Evolutionary conservation across 2,888 invertebrate genomes (phyloP), one percentile per base, ranked within the genome.

Genomic region (Amblyjoppa fuscipennis): DNA sequence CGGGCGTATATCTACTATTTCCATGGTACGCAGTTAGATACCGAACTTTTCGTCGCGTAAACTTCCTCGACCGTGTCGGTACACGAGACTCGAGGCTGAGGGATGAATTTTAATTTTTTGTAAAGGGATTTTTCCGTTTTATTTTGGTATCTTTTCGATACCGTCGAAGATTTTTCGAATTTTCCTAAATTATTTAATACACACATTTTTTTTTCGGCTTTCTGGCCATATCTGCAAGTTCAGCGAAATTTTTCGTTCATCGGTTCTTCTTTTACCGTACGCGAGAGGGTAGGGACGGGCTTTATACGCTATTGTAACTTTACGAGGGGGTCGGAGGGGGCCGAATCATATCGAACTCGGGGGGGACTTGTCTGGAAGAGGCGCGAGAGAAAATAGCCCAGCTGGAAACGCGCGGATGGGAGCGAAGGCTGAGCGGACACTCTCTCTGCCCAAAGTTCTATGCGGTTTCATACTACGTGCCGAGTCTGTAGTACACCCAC

Each of bases 281-380:
- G 34, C 31, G 64, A 31, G 64, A 31, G 64, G 20, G 38, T 70
- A 49, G 56, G 31, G 75, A 28, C 20, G 51, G 70, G 74, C 56
- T 77, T 71, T 78, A 81, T 53, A 79, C 78, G 70, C 79, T 68
- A 71, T 80, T 82, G 82, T 76, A 82, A 82, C 76, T 85, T 85
- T 76, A 85, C 75, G 81, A 85, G 74, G 56, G 69, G 59, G 31
- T 20, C 51, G 56, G 56, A 49, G 13, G 41, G 45, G 7, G 38
- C 70, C 59, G 76, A 85, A 82, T 85, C 70, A 76, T 85, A 85
- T 85, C 82, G 85, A 79, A 75, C 79, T 80, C 79, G 66, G 68
- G 64, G 71, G 66, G 79, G 81, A 80, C 76, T 82, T 85, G 34
- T 49, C 75, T 59, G 45, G 77, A 53, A 38, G 77, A 75, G 84